phyloP scores from a whole-genome alignment of 2,797 vertebrate genomes.

The Salmo trutta region DNA sequence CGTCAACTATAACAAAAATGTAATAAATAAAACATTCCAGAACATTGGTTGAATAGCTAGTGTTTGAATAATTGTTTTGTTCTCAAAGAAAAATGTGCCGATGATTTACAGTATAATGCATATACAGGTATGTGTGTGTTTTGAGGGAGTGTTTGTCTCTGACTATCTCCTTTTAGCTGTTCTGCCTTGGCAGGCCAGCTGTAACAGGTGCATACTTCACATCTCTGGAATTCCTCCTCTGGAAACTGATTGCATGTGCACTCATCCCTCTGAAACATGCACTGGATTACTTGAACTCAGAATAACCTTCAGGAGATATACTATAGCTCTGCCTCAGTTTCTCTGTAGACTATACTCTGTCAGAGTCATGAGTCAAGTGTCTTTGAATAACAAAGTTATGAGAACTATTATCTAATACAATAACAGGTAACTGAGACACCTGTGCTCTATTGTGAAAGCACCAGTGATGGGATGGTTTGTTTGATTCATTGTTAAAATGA shows the following conservation, averaged over 20 bases:
- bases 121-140: background rate
- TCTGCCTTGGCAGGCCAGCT: conserved; percentile 36
- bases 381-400: background rate
- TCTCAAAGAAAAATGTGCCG: background rate
- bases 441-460: background rate
- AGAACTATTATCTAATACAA: background rate
- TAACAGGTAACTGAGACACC: background rate
- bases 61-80: too few relatives aligned
- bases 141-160: background rate
- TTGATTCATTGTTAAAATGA: conserved; percentile 8
- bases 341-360: background rate
- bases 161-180: conserved; percentile 9
- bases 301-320: background rate
- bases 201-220: conserved; percentile 70
- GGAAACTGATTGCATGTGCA: conserved; percentile 58
- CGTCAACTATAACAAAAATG: background rate
- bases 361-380: background rate
- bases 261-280: conserved; percentile 53
- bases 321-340: background rate
- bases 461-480: background rate
- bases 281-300: conserved; percentile 1
- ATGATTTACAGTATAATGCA: background rate
- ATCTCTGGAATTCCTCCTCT: conserved; percentile 73
- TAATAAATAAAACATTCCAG: background rate
- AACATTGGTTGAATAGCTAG: background rate